Evolutionary conservation across 2,888 invertebrate species (phyloP), one percentile per base, ranked within the genome.

Genomic region (Terebella lapidaria): DNA sequence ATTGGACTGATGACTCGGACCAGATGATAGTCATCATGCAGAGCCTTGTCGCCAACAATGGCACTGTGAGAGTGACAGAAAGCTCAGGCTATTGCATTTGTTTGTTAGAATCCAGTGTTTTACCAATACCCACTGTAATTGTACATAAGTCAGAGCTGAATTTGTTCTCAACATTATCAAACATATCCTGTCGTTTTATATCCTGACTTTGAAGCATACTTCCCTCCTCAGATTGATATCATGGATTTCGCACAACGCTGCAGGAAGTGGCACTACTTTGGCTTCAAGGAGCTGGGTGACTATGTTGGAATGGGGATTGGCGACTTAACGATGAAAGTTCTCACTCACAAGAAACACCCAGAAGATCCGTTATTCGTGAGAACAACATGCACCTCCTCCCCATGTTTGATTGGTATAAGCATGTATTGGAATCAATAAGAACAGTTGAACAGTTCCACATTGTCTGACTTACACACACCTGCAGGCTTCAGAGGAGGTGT

Each of bases 1-100:
- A 81, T 62, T 81, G 81, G 81, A 80, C 81, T 2, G 79, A 79
- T 55, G 80, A 80, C 63, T 72, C 76, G n/a, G 81, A 81, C 66
- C 74, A 79, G 65, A 75, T 81, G 79, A 69, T 81, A 25, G 66
- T 81, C n/a, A 73, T 80, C 18, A 67, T 81, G 24, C 77, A 80
- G 63, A 79, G 81, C 1, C 61, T 82, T 20, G 58, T 79, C 26
- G 74, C 74, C 5, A 58, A 58, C 18, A 30, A 56, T n/a, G 63
- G 63, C 27, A 58, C 54, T 57, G 60, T 63, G 27, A 35, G 18
- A 18, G 10, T 35, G 10, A 35, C 18, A 35, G 10, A 15, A 35
- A 35, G 18, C 18, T 35, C 10, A 10, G 18, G 10, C 18, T n/a
- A n/a, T n/a, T n/a, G n/a, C n/a, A n/a, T n/a, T n/a, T n/a, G n/a